Percentiles rank a stretch among this genome's conserved stretches.
phyloP scores from a whole-genome alignment of 2,113 vertebrate species.

The Lampris incognitus region DNA sequence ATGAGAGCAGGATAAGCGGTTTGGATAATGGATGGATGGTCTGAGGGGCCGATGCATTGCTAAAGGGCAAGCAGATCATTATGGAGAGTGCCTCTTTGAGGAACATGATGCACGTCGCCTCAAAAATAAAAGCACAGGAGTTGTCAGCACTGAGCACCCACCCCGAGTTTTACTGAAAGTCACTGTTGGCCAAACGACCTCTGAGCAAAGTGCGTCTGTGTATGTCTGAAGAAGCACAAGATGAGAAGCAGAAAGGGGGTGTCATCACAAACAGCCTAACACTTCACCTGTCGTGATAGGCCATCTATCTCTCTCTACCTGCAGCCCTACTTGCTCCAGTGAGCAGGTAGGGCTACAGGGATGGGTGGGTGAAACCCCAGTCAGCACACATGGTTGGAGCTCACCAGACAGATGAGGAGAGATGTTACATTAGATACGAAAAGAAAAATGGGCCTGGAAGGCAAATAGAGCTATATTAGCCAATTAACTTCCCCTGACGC shows the following conservation, averaged over 20 bases:
- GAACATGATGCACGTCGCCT: not conserved
- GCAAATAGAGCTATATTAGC: constrained; percentile 53
- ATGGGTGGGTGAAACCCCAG: constrained; percentile 2
- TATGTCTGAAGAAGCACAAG: constrained; percentile 5
- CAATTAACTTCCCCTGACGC: constrained; percentile 53
- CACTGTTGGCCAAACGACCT: constrained; percentile 7
- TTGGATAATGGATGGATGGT: too few species aligned
- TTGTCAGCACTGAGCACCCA: constrained; percentile 1
- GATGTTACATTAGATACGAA: constrained; percentile 29
- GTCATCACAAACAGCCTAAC: constrained; percentile 28
- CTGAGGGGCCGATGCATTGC: not conserved
- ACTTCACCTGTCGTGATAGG: constrained; percentile 43
- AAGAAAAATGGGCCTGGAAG: constrained; percentile 45
- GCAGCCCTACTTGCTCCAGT: constrained; percentile 22
- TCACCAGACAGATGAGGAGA: constrained; percentile 25
- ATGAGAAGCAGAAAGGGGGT: not conserved
- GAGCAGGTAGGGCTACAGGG: constrained; percentile 30
- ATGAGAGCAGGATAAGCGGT: too few species aligned
- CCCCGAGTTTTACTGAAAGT: constrained; percentile 23
- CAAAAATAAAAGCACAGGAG: not conserved
- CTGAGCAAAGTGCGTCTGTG: constrained; percentile 15
- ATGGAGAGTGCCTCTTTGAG: constrained; percentile 7
- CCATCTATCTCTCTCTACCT: constrained; percentile 19
- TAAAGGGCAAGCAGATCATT: constrained; percentile 9
- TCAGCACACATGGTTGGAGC: constrained; percentile 48